Percentiles rank a stretch among this genome's conserved stretches.
phyloP scores from a whole-genome alignment of 2,113 vertebrate genomes.

The Grallaria varia region DNA sequence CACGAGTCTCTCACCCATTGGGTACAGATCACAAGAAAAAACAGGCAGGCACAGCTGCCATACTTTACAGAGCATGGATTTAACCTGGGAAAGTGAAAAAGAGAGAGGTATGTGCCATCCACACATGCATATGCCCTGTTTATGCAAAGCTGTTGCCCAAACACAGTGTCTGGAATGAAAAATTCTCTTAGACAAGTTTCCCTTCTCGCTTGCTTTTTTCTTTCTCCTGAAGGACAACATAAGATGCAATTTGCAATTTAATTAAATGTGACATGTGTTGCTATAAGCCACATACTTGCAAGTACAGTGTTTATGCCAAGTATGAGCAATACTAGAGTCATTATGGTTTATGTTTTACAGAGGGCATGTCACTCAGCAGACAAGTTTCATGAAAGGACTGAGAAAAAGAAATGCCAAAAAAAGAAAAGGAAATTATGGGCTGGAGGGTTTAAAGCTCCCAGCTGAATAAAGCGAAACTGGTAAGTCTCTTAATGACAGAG shows the following conservation, averaged over 20 bases:
- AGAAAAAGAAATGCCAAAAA: slow-evolving; percentile 40
- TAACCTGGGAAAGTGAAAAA: neutral
- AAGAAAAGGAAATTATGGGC: slow-evolving; percentile 51
- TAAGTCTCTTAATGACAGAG: slow-evolving; percentile 51
- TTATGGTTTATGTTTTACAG: slow-evolving; percentile 54
- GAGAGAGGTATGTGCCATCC: neutral
- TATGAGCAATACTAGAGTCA: slow-evolving; percentile 52
- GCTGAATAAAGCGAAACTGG: slow-evolving; percentile 34
- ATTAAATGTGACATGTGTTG: slow-evolving; percentile 59
- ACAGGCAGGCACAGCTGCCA: neutral
- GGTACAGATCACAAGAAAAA: neutral
- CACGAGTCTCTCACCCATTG: neutral
- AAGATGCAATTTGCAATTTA: slow-evolving; percentile 35
- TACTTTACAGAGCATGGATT: neutral
- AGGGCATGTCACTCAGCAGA: slow-evolving; percentile 58
- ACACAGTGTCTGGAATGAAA: neutral
- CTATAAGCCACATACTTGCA: slow-evolving; percentile 50
- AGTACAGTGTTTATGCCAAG: slow-evolving; percentile 61
- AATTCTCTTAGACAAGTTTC: slow-evolving; percentile 22
- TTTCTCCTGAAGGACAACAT: slow-evolving; percentile 52
- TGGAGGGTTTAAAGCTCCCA: slow-evolving; percentile 56
- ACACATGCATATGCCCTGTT: neutral
- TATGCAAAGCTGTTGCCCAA: neutral
- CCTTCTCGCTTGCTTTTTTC: neutral
- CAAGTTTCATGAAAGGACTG: slow-evolving; percentile 49